A percentile compares a stretch with the other conserved stretches of the same genome.
Evolutionary conservation across 2,113 vertebrate species (phyloP).

Genomic region (Lepus americanus): DNA sequence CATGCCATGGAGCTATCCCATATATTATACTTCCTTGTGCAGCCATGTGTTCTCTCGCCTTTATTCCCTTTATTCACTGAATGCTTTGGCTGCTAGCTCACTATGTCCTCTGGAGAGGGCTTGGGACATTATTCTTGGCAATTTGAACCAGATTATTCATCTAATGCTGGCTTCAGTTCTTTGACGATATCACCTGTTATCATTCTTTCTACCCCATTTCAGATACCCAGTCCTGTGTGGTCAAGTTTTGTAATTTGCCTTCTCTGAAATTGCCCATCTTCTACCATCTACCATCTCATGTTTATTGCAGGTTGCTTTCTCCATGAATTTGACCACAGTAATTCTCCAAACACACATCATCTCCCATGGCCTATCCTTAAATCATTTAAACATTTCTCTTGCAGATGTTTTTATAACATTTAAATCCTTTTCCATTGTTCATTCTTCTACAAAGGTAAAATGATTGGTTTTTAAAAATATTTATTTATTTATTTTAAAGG

Average conservation of each 20-base stretch:
- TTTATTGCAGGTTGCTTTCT: not conserved
- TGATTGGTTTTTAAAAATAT: not conserved
- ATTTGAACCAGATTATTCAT: not conserved
- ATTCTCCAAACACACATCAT: not conserved
- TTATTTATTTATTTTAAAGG: not conserved
- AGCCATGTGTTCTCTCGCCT: not conserved
- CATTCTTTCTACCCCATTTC: not conserved
- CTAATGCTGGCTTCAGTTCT: not conserved
- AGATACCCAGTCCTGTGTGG: not conserved
- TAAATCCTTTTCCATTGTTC: not conserved
- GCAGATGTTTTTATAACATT: not conserved
- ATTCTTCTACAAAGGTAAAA: not conserved
- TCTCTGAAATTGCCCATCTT: not conserved
- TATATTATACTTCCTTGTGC: not conserved
- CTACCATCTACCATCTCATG: not conserved
- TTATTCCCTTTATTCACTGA: not conserved
- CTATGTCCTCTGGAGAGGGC: not conserved
- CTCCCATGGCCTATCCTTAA: not conserved
- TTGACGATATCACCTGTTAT: not conserved
- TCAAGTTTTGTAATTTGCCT: not conserved
- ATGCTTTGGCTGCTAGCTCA: not conserved
- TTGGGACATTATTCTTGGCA: not conserved
- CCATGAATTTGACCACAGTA: not conserved
- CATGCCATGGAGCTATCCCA: not conserved
- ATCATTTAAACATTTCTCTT: not conserved